phyloP scores from a whole-genome alignment of 1,140 invertebrate genomes.

The Philaenus spumarius region DNA sequence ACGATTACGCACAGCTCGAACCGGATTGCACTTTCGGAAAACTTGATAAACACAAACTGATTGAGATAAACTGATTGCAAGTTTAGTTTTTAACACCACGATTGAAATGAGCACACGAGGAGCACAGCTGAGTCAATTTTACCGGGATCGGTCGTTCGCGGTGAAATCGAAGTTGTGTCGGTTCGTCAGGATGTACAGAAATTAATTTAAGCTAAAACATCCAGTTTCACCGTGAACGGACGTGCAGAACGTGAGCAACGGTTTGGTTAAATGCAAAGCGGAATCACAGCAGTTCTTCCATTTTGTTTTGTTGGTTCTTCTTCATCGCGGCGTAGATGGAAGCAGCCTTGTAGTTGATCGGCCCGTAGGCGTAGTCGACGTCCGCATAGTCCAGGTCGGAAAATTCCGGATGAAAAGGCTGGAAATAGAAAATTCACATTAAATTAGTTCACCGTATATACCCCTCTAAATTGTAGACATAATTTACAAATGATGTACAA shows the following conservation, averaged over 20 bases:
- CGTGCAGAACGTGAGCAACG: neutral
- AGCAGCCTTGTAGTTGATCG: slow-evolving; percentile 84
- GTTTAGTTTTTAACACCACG: neutral
- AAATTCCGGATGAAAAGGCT: slow-evolving; percentile 61
- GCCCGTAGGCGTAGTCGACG: slow-evolving; percentile 81
- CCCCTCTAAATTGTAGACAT: too few species aligned
- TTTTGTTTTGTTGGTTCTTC: slow-evolving; percentile 15
- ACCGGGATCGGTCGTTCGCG: neutral
- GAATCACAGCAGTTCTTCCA: slow-evolving; percentile 27
- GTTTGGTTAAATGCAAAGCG: slow-evolving; percentile 9
- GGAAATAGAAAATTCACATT: slow-evolving; percentile 37
- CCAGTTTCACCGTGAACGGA: neutral
- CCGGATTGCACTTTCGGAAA: too few species aligned
- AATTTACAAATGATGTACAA: too few species aligned
- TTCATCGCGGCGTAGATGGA: slow-evolving; percentile 48
- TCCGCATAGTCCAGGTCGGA: slow-evolving; percentile 81
- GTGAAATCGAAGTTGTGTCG: neutral
- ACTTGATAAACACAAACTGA: too few species aligned
- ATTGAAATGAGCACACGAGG: neutral
- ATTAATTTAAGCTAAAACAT: neutral
- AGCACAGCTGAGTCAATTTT: neutral
- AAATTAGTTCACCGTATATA: too few species aligned
- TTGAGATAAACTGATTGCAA: too few species aligned
- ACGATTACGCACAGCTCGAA: too few species aligned
- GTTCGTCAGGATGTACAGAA: neutral